These are phyloP conservation scores for Porites australiensis DNA, from an alignment of 64 coral and sea anemone species.

Conservation along the genomic window DNA sequence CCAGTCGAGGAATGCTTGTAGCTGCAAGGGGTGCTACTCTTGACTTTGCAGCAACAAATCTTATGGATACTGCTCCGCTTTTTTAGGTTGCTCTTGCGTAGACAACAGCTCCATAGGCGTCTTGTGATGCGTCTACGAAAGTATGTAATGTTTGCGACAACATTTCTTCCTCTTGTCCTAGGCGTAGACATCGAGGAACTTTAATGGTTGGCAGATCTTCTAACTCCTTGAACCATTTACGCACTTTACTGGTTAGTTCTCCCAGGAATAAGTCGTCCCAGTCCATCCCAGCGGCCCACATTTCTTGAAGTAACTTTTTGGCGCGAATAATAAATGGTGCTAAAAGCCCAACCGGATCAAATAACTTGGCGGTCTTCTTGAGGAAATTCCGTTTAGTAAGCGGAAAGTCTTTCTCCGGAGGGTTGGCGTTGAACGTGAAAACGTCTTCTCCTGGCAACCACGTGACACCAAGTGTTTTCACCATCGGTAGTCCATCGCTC, in stretches of 20 bases:
- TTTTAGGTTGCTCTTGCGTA: constrained; percentile 57
- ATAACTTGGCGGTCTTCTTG: constrained; percentile 62
- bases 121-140: constrained; percentile 50
- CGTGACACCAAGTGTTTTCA: no score
- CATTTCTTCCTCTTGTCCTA: constrained; percentile 55
- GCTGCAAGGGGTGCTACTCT: constrained; percentile 59
- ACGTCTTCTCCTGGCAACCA: no score
- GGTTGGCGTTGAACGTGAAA: no score
- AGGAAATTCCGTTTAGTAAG: no score
- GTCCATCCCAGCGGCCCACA: constrained; percentile 71
- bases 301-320: constrained; percentile 73
- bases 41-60: constrained; percentile 54
- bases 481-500: no score
- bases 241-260: constrained; percentile 39
- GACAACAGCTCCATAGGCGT: constrained; percentile 66
- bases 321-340: constrained; percentile 50
- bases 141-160: constrained; percentile 41
- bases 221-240: constrained; percentile 66
- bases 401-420: no score
- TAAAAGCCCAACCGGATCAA: constrained; percentile 63
- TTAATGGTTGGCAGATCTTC: constrained; percentile 50
- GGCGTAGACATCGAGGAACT: constrained; percentile 69
- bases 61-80: constrained; percentile 41
- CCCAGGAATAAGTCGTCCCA: constrained; percentile 72
- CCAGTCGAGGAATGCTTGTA: constrained; percentile 59